phyloP scores from a whole-genome alignment of 2,113 vertebrate species.

The Saimiri boliviensis region DNA sequence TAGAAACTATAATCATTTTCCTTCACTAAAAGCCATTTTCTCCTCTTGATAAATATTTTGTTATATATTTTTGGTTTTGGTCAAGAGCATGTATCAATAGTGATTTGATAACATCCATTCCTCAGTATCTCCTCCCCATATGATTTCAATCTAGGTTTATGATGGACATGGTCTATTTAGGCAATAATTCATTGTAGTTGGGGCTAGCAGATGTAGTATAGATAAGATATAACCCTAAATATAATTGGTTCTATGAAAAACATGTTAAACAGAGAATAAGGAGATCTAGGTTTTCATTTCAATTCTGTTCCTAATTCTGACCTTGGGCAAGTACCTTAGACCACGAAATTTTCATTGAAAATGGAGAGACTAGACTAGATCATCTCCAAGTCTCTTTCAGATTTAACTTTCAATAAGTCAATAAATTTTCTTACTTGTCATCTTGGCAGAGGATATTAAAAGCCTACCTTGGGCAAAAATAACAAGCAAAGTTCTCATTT shows the following conservation, averaged over 20 bases:
- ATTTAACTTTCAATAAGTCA: slow-evolving; percentile 41
- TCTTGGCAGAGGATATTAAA: slow-evolving; percentile 47
- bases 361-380: not conserved
- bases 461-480: slow-evolving; percentile 48
- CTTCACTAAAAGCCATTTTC: slow-evolving; percentile 38
- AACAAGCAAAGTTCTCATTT: slow-evolving; percentile 39
- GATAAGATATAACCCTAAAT: not conserved
- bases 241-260: not conserved
- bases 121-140: slow-evolving; percentile 1
- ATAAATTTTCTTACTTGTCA: slow-evolving; percentile 55
- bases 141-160: slow-evolving; percentile 21
- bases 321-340: not conserved
- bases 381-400: not conserved
- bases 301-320: not conserved
- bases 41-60: not conserved
- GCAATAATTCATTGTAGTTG: slow-evolving; percentile 1
- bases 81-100: not conserved
- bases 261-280: not conserved
- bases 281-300: slow-evolving; percentile 20
- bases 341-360: not conserved
- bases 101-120: not conserved
- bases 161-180: not conserved
- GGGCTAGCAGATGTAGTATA: not conserved
- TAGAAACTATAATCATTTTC: not conserved
- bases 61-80: slow-evolving; percentile 17